phyloP scores from a whole-genome alignment of 2,797 vertebrate species.

The Coregonus ussuriensis region DNA sequence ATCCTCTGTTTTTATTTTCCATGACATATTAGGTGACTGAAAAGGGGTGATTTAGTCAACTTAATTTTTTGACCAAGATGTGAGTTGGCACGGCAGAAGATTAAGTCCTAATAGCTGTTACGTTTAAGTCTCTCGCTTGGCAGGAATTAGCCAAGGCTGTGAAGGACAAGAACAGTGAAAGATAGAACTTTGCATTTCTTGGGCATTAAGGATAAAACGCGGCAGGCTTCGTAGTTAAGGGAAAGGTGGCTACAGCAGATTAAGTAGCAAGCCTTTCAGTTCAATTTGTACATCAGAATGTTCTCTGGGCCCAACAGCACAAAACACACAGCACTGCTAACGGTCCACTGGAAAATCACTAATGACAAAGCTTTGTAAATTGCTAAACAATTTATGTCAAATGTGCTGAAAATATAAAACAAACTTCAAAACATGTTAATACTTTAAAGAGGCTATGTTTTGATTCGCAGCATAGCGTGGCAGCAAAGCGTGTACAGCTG shows the following conservation, averaged over 20 bases:
- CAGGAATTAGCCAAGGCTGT: slow-evolving; percentile 72
- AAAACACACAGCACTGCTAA: slow-evolving; percentile 62
- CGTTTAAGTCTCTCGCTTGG: slow-evolving; percentile 71
- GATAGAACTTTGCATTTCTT: slow-evolving; percentile 62
- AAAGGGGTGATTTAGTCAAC: slow-evolving; percentile 41
- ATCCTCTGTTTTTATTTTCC: slow-evolving; percentile 21
- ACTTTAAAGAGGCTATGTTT: slow-evolving; percentile 72
- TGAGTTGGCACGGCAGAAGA: slow-evolving; percentile 60
- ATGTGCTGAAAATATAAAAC: slow-evolving; percentile 73
- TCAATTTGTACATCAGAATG: slow-evolving; percentile 84
- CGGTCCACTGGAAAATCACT: slow-evolving; percentile 75
- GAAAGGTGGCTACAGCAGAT: slow-evolving; percentile 78
- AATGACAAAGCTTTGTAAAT: slow-evolving; percentile 80
- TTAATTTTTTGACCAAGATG: slow-evolving; percentile 47
- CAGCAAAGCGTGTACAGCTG: slow-evolving; percentile 70
- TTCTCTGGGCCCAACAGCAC: slow-evolving; percentile 57
- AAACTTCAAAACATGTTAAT: slow-evolving; percentile 76
- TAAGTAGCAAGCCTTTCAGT: slow-evolving; percentile 81
- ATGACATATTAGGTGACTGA: slow-evolving; percentile 1
- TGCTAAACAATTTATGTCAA: slow-evolving; percentile 79
- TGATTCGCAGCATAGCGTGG: slow-evolving; percentile 62
- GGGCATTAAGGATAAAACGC: slow-evolving; percentile 58
- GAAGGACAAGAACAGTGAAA: slow-evolving; percentile 36
- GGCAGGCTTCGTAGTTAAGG: slow-evolving; percentile 65
- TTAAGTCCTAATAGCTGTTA: slow-evolving; percentile 68